These are phyloP conservation scores for Capromys pilorides DNA, from an alignment of 2,797 vertebrate genomes.

Conservation along the genomic window DNA sequence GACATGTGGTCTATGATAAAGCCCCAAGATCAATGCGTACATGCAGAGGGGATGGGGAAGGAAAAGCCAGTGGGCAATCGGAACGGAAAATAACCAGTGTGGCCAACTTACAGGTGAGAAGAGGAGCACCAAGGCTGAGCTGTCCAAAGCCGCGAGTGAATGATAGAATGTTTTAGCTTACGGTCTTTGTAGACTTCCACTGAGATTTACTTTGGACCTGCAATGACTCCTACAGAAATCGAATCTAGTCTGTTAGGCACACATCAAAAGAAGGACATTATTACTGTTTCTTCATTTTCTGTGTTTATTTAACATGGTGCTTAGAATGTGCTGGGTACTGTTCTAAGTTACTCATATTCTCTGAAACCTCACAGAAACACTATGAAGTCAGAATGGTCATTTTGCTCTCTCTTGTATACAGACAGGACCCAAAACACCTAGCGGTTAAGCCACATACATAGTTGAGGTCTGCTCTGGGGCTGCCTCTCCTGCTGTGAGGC, in stretches of 20 bases:
- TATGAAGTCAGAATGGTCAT: neutral
- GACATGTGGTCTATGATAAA: neutral
- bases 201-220: conserved; percentile 21
- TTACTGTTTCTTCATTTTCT: conserved; percentile 18
- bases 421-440: neutral
- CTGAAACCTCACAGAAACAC: neutral
- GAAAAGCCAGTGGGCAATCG: neutral
- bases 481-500: neutral
- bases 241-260: neutral
- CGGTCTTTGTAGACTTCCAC: neutral
- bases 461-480: neutral
- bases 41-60: neutral
- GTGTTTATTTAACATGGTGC: neutral
- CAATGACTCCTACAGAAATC: neutral
- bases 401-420: neutral
- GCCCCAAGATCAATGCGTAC: neutral
- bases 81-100: neutral
- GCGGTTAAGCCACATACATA: neutral
- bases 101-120: conserved; percentile 33
- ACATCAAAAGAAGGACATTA: neutral
- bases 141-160: neutral
- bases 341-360: neutral
- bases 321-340: conserved; percentile 24
- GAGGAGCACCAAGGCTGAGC: neutral
- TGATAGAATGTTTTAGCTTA: neutral